These are phyloP conservation scores for Linurgus olivaceus DNA, from an alignment of 2,797 vertebrate genomes.

Conservation along the genomic window DNA sequence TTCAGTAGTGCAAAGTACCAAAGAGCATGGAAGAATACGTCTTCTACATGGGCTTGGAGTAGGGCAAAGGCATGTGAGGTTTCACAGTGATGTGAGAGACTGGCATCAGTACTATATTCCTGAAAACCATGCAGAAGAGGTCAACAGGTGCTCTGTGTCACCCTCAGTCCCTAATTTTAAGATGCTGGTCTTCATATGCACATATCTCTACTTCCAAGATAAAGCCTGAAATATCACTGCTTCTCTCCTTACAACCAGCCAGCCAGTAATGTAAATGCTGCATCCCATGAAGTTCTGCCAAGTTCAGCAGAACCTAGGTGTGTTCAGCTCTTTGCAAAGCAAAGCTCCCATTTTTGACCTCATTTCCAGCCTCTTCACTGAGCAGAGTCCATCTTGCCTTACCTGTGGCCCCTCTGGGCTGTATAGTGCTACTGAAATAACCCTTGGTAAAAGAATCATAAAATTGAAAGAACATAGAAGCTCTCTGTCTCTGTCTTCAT, in stretches of 20 bases:
- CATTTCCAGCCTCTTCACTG: not conserved
- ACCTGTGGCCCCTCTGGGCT: not conserved
- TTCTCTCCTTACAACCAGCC: not conserved
- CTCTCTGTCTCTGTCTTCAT: not conserved
- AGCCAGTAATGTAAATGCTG: not conserved
- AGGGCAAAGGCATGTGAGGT: not conserved
- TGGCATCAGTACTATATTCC: not conserved
- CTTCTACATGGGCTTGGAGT: not conserved
- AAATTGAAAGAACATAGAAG: not conserved
- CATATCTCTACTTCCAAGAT: not conserved
- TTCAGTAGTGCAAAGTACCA: not conserved
- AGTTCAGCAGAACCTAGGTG: not conserved
- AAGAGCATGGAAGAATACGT: not conserved
- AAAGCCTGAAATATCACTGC: not conserved
- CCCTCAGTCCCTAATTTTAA: not conserved
- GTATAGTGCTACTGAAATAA: not conserved
- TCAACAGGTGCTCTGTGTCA: not conserved
- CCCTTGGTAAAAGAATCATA: not conserved
- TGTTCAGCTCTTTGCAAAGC: not conserved
- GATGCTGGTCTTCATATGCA: not conserved
- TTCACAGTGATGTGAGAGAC: not conserved
- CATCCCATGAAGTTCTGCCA: not conserved
- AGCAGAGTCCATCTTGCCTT: not conserved
- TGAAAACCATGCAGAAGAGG: not conserved
- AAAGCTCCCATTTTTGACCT: not conserved